These are phyloP conservation scores for Coleophora flavipennella DNA, from an alignment of 2,888 invertebrate genomes.

Conservation along the genomic window DNA sequence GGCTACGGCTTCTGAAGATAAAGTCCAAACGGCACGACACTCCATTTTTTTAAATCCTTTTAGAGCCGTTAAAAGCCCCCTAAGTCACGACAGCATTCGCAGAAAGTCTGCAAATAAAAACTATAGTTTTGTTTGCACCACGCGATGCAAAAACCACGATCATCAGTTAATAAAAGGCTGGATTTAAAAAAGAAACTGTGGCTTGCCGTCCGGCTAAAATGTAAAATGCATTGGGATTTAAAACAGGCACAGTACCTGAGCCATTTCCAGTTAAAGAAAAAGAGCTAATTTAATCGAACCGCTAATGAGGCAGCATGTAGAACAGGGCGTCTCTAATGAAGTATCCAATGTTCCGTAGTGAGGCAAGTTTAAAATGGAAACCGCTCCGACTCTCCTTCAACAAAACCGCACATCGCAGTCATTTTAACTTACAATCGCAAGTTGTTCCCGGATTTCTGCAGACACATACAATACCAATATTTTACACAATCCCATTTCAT, in stretches of 20 bases:
- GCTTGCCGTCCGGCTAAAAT: constrained; percentile 32
- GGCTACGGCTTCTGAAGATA: constrained; percentile 33
- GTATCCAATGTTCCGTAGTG: constrained; percentile 31
- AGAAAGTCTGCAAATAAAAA: constrained; percentile 35
- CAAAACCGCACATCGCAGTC: constrained; percentile 27
- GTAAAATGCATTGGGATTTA: constrained; percentile 18
- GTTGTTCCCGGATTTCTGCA: neutral
- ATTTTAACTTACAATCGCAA: constrained; percentile 18
- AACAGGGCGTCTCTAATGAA: constrained; percentile 25
- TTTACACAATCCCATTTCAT: constrained; percentile 22
- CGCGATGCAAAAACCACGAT: constrained; percentile 45
- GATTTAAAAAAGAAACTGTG: constrained; percentile 40
- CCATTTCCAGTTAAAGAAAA: constrained; percentile 26
- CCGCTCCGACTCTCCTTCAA: constrained; percentile 24
- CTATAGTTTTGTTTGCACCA: constrained; percentile 30
- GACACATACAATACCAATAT: constrained; percentile 31
- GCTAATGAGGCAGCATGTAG: constrained; percentile 41
- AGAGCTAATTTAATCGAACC: constrained; percentile 21
- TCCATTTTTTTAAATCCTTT: constrained; percentile 26
- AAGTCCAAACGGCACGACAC: constrained; percentile 30
- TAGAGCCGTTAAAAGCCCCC: constrained; percentile 26
- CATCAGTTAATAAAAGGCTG: constrained; percentile 52
- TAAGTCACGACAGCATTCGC: constrained; percentile 44
- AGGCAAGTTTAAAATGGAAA: constrained; percentile 21
- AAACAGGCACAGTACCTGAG: too few relatives aligned